Base-by-base conservation (phyloP, 2,113 vertebrate species). In the Atherinomorus stipes region DNA sequence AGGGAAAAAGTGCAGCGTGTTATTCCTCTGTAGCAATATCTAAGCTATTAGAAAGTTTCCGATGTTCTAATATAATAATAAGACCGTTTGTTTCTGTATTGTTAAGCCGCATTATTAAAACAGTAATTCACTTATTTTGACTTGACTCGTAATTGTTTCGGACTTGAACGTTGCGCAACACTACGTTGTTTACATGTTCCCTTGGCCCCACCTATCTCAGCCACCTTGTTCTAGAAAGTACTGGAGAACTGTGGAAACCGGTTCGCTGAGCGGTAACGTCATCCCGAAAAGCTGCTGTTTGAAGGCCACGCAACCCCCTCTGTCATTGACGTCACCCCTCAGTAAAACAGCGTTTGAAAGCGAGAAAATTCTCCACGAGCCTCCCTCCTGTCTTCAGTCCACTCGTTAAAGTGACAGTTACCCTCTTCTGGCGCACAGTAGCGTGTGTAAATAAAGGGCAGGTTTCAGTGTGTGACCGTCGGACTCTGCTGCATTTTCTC, bases 101-200 rank as follows among this genome's bases (percentile, higher is more conserved):
- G 40, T 15, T 5, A 42, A 42, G 16, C 40, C 15, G 40, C 40
- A 15, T 15, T 42, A 42, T 42, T 42, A 42, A 22, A 8, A 5
- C 34, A 1, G 31, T 8, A 34, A 12, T 16, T 42, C 37, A 15
- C 21, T 64, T 51, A 31, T 64, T 50, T 50, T 34, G 0, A 15
- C 28, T 16, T 34, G 12, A 19, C 47, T 26, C 47, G 13, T 50
- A 3, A 34, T 54, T 64, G 61, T 53, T 65, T 45, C 15, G 51
- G 74, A 59, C 38, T 47, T 47, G 22, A 60, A 59, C 70, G 79
- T 93, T 93, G 91, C 90, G 91, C 89, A 92, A 93, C 88, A 23
- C 58, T 62, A 66, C 61, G 84, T 90, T 95, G 93, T 94, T 94
- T 92, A 93, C 92, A 88, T 85, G 90, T 76, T 74, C 54, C 69